Conservation (phyloP, 2,797 vertebrate genomes). For the Austrolebias charrua region DNA sequence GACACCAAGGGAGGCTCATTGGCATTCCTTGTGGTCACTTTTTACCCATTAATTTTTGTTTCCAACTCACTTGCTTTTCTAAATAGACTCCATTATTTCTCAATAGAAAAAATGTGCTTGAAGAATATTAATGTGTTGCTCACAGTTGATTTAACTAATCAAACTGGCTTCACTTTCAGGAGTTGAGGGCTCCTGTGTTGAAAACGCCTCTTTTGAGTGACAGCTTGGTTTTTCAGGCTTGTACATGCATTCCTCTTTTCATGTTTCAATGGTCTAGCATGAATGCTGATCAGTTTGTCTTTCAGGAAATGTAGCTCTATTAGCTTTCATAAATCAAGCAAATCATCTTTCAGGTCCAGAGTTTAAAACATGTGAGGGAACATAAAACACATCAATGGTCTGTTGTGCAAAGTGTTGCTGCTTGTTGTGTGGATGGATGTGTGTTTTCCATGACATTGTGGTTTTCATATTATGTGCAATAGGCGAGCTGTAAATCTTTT, state of each 20-base stretch:
- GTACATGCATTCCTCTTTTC: conserved; percentile 3
- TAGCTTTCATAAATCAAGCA: not conserved
- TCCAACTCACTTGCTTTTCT: conserved; percentile 79
- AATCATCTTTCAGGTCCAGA: not conserved
- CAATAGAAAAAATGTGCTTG: conserved; percentile 66
- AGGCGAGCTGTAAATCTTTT: conserved; percentile 65
- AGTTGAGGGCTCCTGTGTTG: conserved; percentile 45
- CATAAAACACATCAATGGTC: not conserved
- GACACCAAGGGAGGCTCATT: conserved; percentile 62
- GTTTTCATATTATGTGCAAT: conserved; percentile 39
- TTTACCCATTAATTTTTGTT: conserved; percentile 79
- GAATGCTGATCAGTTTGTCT: conserved; percentile 1
- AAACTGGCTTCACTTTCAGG: conserved; percentile 35
- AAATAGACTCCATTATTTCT: conserved; percentile 76
- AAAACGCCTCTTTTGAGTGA: conserved; percentile 27
- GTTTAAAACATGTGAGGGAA: not conserved
- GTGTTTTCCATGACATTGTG: conserved; percentile 58
- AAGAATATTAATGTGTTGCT: conserved; percentile 77
- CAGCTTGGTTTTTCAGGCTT: conserved; percentile 9
- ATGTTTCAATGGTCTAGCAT: conserved; percentile 11
- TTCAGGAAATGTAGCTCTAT: not conserved
- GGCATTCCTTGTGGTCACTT: conserved; percentile 79
- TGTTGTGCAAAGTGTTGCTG: too few relatives aligned
- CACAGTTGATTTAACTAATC: conserved; percentile 57
- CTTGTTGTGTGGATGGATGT: conserved; percentile 45